These are phyloP conservation scores for Drosophila formosana DNA, from an alignment of 2,888 invertebrate species.

Conservation along the genomic window DNA sequence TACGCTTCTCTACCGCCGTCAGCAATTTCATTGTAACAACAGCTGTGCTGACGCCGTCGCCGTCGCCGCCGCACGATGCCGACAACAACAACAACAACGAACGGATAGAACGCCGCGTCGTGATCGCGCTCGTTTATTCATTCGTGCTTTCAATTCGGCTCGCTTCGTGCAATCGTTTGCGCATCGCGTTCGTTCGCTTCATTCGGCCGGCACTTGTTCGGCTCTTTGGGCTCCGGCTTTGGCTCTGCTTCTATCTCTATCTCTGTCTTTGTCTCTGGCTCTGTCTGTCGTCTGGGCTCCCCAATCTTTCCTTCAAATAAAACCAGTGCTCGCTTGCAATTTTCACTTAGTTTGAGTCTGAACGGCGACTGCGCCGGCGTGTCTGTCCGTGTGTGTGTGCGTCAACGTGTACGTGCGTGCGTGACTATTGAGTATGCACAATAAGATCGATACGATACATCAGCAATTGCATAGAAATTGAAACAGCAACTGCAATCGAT, in stretches of 20 bases:
- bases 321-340: constrained; percentile 80
- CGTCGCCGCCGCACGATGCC: constrained; percentile 22
- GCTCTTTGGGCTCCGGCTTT: constrained; percentile 39
- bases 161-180: constrained; percentile 14
- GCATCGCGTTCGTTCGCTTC: constrained; percentile 21
- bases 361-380: constrained; percentile 73
- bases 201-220: constrained; percentile 43
- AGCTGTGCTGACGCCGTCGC: neutral
- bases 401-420: constrained; percentile 33
- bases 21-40: constrained; percentile 25
- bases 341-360: constrained; percentile 83
- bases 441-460: constrained; percentile 10
- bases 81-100: constrained; percentile 6
- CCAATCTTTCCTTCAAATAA: constrained; percentile 79
- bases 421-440: constrained; percentile 22
- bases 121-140: constrained; percentile 14
- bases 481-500: constrained; percentile 39
- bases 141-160: neutral
- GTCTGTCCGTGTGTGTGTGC: constrained; percentile 36
- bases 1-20: constrained; percentile 36
- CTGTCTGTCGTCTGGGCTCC: constrained; percentile 43
- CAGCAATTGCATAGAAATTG: constrained; percentile 26
- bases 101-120: constrained; percentile 10
- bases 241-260: neutral
- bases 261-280: constrained; percentile 6